Conservation (phyloP, 2,113 vertebrate species). For the Ctenomys sociabilis region DNA sequence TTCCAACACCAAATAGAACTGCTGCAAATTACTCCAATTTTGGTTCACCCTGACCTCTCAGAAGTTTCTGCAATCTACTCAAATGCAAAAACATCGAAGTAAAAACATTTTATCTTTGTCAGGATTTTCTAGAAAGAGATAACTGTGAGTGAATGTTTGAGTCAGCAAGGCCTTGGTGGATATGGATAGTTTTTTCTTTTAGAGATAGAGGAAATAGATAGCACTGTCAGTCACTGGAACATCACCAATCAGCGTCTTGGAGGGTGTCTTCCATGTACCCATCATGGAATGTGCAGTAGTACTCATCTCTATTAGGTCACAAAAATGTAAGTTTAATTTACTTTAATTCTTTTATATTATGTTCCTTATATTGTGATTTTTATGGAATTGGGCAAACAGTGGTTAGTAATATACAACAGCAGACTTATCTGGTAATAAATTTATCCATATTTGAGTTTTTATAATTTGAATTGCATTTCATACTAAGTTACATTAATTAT, state of each 20-base stretch:
- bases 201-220: neutral
- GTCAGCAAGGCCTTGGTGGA: neutral
- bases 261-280: neutral
- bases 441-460: constrained; percentile 23
- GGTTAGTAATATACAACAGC: constrained; percentile 4
- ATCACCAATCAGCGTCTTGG: neutral
- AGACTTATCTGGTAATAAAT: neutral
- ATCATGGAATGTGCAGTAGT: neutral
- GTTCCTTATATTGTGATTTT: constrained; percentile 24
- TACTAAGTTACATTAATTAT: neutral
- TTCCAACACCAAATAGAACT: neutral
- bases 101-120: neutral
- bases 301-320: neutral
- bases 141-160: constrained; percentile 22
- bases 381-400: neutral
- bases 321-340: neutral
- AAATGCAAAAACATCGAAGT: constrained; percentile 11
- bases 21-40: constrained; percentile 2
- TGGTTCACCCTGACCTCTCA: neutral
- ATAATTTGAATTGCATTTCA: constrained; percentile 1
- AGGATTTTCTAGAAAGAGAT: constrained; percentile 12
- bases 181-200: constrained; percentile 2
- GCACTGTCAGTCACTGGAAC: neutral
- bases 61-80: constrained; percentile 1
- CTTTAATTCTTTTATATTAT: neutral